phyloP scores from a whole-genome alignment of 2,113 vertebrate species.

The Toxotes chatareus region DNA sequence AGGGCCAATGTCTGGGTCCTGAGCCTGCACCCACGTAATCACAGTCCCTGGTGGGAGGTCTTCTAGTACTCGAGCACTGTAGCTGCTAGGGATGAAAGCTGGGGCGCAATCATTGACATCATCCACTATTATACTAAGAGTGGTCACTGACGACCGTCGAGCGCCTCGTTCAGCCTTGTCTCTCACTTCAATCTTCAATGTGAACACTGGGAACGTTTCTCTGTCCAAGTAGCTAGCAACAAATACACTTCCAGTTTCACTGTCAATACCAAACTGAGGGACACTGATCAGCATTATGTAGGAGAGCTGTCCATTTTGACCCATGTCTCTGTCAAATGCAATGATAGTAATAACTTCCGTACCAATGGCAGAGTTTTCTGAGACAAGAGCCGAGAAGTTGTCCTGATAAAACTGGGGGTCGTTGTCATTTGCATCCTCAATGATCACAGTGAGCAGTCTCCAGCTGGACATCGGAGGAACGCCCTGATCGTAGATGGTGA shows the following conservation, averaged over 20 bases:
- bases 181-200: conserved; percentile 91
- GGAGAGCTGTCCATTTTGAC: conserved; percentile 89
- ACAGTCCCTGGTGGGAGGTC: conserved; percentile 93
- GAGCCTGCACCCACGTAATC: conserved; percentile 94
- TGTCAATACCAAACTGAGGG: conserved; percentile 92
- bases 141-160: conserved; percentile 90
- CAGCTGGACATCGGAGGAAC: conserved; percentile 90
- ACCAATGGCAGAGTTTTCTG: conserved; percentile 90
- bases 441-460: conserved; percentile 91
- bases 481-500: conserved; percentile 96
- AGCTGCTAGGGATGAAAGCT: conserved; percentile 91
- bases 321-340: conserved; percentile 92
- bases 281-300: conserved; percentile 90
- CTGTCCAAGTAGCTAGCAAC: conserved; percentile 90
- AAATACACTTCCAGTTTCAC: conserved; percentile 91
- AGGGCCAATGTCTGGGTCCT: conserved; percentile 92
- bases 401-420: conserved; percentile 90
- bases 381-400: conserved; percentile 87
- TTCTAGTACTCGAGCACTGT: conserved; percentile 90
- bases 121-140: conserved; percentile 89
- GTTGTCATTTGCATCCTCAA: conserved; percentile 97
- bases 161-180: conserved; percentile 91
- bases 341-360: conserved; percentile 91
- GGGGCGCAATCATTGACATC: conserved; percentile 97
- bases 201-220: conserved; percentile 89